phyloP scores from a whole-genome alignment of 1,140 invertebrate species.

The Drosophila arizonae region DNA sequence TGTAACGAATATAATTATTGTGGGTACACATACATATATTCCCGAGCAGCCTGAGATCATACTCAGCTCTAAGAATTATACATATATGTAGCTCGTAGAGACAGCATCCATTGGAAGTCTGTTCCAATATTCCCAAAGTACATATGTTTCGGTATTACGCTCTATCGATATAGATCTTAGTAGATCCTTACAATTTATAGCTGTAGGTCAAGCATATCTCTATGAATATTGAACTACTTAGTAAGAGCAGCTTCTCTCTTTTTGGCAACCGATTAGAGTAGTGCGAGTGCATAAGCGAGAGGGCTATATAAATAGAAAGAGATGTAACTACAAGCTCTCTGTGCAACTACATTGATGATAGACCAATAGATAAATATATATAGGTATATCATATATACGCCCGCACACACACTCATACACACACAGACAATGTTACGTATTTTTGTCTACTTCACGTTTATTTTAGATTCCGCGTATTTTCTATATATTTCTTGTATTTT shows the following conservation, averaged over 20 bases:
- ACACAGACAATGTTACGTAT: neutral
- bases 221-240: neutral
- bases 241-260: neutral
- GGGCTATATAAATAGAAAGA: neutral
- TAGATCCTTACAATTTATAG: too few species aligned
- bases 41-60: too few species aligned
- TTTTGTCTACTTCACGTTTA: constrained; percentile 70
- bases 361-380: constrained; percentile 11
- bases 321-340: too few species aligned
- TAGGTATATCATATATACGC: neutral
- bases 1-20: neutral
- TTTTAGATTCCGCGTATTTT: constrained; percentile 41
- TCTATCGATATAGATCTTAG: too few species aligned
- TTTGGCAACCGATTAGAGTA: constrained; percentile 7
- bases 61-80: too few species aligned
- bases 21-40: neutral
- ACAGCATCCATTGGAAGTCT: too few species aligned
- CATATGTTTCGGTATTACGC: too few species aligned
- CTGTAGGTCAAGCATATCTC: too few species aligned
- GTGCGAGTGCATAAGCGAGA: constrained; percentile 7
- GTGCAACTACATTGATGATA: too few species aligned
- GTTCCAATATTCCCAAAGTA: too few species aligned
- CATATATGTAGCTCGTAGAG: too few species aligned
- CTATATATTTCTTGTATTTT: constrained; percentile 49
- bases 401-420: neutral